Evolutionary conservation across 2,797 vertebrate genomes (phyloP).

Genomic region (Sebastolobus alascanus): DNA sequence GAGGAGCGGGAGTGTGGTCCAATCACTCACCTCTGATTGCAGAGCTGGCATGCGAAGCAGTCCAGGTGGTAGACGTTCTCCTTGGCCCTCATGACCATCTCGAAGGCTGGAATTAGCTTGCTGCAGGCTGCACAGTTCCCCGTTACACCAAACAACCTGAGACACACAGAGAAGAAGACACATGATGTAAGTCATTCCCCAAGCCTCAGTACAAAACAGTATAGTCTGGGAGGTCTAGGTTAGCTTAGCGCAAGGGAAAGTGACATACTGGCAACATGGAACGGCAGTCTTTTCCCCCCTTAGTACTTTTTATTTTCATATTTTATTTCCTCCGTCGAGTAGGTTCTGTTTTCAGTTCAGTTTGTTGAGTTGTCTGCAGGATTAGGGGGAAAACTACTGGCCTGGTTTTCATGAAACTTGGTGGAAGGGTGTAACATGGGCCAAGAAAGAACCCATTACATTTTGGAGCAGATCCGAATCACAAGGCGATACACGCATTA

Average conservation of each 20-base stretch:
- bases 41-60: constrained; percentile 99
- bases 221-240: not conserved
- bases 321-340: not conserved
- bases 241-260: not conserved
- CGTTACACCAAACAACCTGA: constrained; percentile 97
- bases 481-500: not conserved
- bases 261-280: not conserved
- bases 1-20: constrained; percentile 2
- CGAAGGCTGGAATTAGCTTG: constrained; percentile 98
- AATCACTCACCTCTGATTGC: constrained; percentile 95
- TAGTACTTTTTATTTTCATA: not conserved
- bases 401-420: not conserved
- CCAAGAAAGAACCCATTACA: not conserved
- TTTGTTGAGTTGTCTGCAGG: not conserved
- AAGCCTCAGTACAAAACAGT: not conserved
- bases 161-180: constrained; percentile 8
- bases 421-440: not conserved
- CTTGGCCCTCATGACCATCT: constrained; percentile 99
- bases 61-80: constrained; percentile 99
- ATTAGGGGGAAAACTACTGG: not conserved
- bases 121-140: constrained; percentile 99
- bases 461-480: not conserved
- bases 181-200: not conserved
- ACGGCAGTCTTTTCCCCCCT: not conserved
- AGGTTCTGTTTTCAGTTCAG: too few relatives aligned